Evolutionary conservation across 2,113 vertebrate genomes (phyloP), one percentile per base, ranked within the genome.

Genomic region (Tapirus terrestris): DNA sequence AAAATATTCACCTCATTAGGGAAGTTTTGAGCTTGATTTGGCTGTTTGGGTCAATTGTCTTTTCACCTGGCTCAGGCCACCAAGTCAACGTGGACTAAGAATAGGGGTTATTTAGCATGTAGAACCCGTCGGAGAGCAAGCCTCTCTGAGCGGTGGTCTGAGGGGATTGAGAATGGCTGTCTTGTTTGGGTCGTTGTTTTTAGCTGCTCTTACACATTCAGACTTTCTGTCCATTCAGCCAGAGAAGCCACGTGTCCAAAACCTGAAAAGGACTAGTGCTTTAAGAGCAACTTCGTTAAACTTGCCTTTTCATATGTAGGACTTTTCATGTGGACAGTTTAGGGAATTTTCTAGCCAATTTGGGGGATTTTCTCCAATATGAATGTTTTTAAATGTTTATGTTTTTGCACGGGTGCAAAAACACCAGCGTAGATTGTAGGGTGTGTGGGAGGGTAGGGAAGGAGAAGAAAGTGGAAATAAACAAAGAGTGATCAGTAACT

Each of bases 51-150:
- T 97, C 80, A 93, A 98, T 98, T 97, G 98, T 98, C 94, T 98
- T 98, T 98, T 99, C 98, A 99, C 98, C 98, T 99, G 98, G 98
- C 92, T 87, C 43, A 29, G 94, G 98, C 97, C 98, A 98, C 84
- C 96, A 96, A 98, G 98, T 98, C 98, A 98, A 53, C 83, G 20
- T 94, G 96, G 60, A 86, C 61, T 88, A 65, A 97, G 97, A 99
- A 99, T 97, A 95, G 97, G 92, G 94, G 94, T 97, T 97, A 89
- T 93, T 99, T 99, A 98, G 97, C 97, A 98, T 98, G 98, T 94
- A 96, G 90, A 96, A 63, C 31, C 25, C 93, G 97, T 96, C 93
- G 56, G 94, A 81, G 61, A 53, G 98, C 63, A 70, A 93, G 98
- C 93, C 96, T 95, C 93, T 91, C 72, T 0, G 96, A 96, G 96